Evolutionary conservation across 2,113 vertebrate genomes (phyloP).

Genomic region (Cynoglossus semilaevis): DNA sequence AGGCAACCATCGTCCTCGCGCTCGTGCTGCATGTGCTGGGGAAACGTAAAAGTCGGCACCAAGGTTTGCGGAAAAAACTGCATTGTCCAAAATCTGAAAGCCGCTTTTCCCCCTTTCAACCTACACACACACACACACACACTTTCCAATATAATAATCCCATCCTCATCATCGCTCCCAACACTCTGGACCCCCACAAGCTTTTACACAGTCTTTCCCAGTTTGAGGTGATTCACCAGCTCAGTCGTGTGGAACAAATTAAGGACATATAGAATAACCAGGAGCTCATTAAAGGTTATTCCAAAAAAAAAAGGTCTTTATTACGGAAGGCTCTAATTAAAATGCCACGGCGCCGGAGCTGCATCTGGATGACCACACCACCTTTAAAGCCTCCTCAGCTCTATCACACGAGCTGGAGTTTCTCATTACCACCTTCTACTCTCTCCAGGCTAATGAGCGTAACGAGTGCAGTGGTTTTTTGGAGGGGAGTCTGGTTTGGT

Average conservation of each 20-base stretch:
- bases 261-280: conserved; percentile 48
- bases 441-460: conserved; percentile 33
- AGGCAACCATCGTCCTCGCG: conserved; percentile 40
- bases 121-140: conserved; percentile 3
- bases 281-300: conserved; percentile 53
- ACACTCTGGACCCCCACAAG: neutral
- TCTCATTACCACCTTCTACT: conserved; percentile 40
- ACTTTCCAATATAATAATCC: conserved; percentile 11
- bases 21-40: conserved; percentile 24
- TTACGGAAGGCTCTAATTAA: conserved; percentile 59
- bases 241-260: conserved; percentile 57
- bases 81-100: conserved; percentile 29
- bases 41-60: conserved; percentile 36
- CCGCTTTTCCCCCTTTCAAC: too few relatives aligned
- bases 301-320: conserved; percentile 43
- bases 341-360: conserved; percentile 33
- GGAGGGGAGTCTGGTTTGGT: conserved; percentile 11
- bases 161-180: neutral
- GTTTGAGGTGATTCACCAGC: conserved; percentile 44
- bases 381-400: conserved; percentile 43
- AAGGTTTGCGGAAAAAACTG: conserved; percentile 28
- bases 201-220: conserved; percentile 38
- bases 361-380: conserved; percentile 43
- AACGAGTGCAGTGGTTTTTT: conserved; percentile 14
- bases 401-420: conserved; percentile 39